A percentile compares a stretch with the other conserved stretches of the same genome.
Evolutionary conservation across 2,888 invertebrate genomes (phyloP).

Genomic region (Geotrupes spiniger): DNA sequence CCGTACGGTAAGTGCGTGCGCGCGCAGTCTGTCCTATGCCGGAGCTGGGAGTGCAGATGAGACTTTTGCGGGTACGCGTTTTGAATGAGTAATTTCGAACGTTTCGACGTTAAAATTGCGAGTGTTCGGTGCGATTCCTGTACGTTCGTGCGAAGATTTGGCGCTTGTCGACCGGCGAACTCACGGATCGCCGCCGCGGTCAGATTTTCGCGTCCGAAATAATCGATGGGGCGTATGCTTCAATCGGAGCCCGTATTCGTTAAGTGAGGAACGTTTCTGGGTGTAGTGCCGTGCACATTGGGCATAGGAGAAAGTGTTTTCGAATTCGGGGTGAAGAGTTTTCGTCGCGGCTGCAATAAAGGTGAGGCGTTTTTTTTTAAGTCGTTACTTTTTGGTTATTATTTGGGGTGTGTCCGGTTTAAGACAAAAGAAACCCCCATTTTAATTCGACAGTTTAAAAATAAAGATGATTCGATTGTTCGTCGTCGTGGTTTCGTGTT

Average conservation of each 20-base stretch:
- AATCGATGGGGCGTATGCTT: slow-evolving; percentile 46
- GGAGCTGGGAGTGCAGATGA: slow-evolving; percentile 35
- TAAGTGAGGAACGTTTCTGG: slow-evolving; percentile 27
- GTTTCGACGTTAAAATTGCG: slow-evolving; percentile 20
- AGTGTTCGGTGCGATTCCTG: slow-evolving; percentile 17
- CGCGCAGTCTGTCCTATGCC: slow-evolving; percentile 28
- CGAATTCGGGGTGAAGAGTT: slow-evolving; percentile 8
- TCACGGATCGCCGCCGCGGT: slow-evolving; percentile 7
- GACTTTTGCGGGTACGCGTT: slow-evolving; percentile 42
- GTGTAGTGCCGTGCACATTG: slow-evolving; percentile 28
- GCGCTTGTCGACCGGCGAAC: slow-evolving; percentile 7
- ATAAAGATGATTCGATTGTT: too few relatives aligned
- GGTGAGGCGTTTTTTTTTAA: slow-evolving; percentile 7
- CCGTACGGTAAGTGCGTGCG: slow-evolving; percentile 21
- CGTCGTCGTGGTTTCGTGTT: too few relatives aligned
- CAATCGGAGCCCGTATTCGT: slow-evolving; percentile 30
- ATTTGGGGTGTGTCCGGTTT: background rate
- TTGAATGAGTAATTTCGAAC: slow-evolving; percentile 32
- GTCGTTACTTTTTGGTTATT: background rate
- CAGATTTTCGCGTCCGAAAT: slow-evolving; percentile 9
- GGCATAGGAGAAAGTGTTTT: slow-evolving; percentile 24
- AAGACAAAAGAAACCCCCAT: too few relatives aligned
- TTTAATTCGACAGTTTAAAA: too few relatives aligned
- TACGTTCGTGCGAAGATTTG: slow-evolving; percentile 16
- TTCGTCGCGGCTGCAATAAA: background rate